Evolutionary conservation across 2,797 vertebrate species (phyloP).

Genomic region (Cephalopachus bancanus): DNA sequence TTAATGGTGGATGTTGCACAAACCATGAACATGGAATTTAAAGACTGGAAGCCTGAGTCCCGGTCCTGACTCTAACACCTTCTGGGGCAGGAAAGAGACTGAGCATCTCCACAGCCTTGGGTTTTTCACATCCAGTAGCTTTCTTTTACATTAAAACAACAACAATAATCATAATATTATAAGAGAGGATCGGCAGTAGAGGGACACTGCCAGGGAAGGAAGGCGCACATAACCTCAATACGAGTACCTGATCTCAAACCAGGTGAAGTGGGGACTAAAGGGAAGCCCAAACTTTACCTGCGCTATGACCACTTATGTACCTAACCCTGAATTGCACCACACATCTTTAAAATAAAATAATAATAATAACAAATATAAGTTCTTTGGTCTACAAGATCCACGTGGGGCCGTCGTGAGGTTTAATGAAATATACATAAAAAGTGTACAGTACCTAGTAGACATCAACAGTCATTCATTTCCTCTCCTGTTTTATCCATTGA

Average conservation of each 20-base stretch:
- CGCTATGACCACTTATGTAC: no score
- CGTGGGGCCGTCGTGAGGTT: neutral
- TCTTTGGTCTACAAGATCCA: neutral
- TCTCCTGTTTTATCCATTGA: neutral
- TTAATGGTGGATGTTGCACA: neutral
- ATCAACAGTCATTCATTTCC: neutral
- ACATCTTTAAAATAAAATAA: no score
- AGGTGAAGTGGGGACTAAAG: no score
- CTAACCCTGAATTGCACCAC: no score
- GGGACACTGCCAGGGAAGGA: no score
- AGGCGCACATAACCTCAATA: no score
- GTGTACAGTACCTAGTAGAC: neutral
- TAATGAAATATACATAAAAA: neutral
- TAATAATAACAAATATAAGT: neutral
- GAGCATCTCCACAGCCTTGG: neutral
- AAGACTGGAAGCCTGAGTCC: neutral
- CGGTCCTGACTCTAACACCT: neutral
- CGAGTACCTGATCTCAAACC: no score
- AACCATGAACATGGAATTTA: neutral
- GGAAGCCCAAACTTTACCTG: no score
- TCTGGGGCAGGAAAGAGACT: neutral
- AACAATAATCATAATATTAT: neutral
- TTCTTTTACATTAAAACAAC: conserved; percentile 20
- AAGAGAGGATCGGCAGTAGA: no score
- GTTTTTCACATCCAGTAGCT: neutral